phyloP scores from a whole-genome alignment of 2,797 vertebrate species.

The Macrochelys suwanniensis region DNA sequence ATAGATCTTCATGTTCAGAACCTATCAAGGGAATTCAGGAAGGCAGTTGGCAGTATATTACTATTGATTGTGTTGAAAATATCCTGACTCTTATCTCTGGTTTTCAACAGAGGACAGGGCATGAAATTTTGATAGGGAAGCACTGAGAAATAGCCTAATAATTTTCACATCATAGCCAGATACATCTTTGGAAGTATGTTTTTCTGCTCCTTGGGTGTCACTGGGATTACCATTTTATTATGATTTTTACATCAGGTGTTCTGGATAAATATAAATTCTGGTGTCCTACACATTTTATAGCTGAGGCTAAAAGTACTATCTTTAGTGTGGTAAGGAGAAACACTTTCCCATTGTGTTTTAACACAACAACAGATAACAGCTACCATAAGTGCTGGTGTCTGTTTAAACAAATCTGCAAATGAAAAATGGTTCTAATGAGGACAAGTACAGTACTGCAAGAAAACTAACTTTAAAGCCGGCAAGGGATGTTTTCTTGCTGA shows the following conservation, averaged over 20 bases:
- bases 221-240: neutral
- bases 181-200: neutral
- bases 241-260: neutral
- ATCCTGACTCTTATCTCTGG: neutral
- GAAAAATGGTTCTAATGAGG: neutral
- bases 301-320: neutral
- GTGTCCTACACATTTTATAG: neutral
- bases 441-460: constrained; percentile 57
- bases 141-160: neutral
- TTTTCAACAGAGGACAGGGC: neutral
- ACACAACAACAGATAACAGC: constrained; percentile 51
- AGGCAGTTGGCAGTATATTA: neutral
- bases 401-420: neutral
- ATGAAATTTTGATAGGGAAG: neutral
- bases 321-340: neutral
- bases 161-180: neutral
- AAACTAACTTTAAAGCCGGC: constrained; percentile 59
- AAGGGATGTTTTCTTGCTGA: constrained; percentile 53
- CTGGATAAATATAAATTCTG: neutral
- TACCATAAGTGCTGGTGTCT: constrained; percentile 2
- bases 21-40: neutral
- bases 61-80: neutral
- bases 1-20: neutral
- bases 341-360: constrained; percentile 27
- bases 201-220: neutral